Base-by-base conservation (phyloP, 2,888 invertebrate species). In the Saturnia japonica region DNA sequence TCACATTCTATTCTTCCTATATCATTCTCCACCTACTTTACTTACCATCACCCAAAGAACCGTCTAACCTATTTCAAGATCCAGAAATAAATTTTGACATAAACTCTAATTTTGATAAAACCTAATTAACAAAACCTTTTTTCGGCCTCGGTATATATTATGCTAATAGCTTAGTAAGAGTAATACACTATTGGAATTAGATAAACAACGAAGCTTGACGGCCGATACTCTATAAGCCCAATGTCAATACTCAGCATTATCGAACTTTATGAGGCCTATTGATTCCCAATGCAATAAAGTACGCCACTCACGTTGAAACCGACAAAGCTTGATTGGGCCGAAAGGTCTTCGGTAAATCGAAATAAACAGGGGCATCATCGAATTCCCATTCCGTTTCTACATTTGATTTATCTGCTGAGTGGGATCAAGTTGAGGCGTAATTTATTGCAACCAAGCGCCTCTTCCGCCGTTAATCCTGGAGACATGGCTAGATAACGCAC, bases 351-450 rank as follows among this genome's bases (percentile, higher is more conserved):
- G 74, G 77, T 80, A 84, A 84, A 82, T 85, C 81, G 82, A 84
- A 85, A 80, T 84, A 84, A 83, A 83, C 78, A 82, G 78, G 84
- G 77, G 84, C 85, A 87, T 88, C 88, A 90, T 89, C 86, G 88
- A 83, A 86, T 87, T 85, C 85, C 84, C 87, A 87, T 89, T 89
- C 82, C 82, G 82, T 85, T 85, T 85, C 85, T 84, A 86, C 88
- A 84, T 91, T 90, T 91, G 91, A 91, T 91, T 90, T 91, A 91
- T 91, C 89, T 85, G 85, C 77, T 81, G 83, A 88, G 82, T 82
- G 84, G 89, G 88, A 89, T 91, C 88, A 88, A 84, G 83, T 85
- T 83, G 80, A 85, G 83, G 79, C 76, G 87, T 90, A 88, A 91
- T 91, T 90, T 91, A 91, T 91, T 81, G 87, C 84, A 76, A 76